phyloP scores from a whole-genome alignment of 2,888 invertebrate species.

The Hemaris fuciformis region DNA sequence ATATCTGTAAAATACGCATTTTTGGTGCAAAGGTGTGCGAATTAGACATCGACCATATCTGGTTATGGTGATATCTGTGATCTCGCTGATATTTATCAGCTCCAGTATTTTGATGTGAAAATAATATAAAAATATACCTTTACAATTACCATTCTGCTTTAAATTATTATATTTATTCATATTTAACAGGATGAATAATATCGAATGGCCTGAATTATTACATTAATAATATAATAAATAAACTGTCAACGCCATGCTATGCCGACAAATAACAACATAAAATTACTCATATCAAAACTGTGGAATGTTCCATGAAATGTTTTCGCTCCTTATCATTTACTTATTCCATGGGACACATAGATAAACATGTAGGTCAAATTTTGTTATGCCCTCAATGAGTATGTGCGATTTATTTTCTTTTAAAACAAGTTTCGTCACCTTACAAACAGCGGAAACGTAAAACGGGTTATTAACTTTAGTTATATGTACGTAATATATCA shows the following conservation, averaged over 20 bases:
- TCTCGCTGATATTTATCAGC: neutral
- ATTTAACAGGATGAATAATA: no score
- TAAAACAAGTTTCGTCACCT: neutral
- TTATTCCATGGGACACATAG: conserved; percentile 33
- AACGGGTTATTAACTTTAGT: neutral
- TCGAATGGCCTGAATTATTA: no score
- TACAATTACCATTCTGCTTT: no score
- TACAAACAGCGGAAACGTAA: neutral
- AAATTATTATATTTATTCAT: no score
- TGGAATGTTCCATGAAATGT: neutral
- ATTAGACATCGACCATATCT: neutral
- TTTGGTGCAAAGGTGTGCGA: neutral
- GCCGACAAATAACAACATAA: neutral
- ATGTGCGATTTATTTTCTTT: conserved; percentile 17
- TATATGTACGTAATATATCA: neutral
- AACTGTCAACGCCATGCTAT: neutral
- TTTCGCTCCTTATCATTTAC: conserved; percentile 13
- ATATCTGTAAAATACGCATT: neutral
- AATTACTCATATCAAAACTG: neutral
- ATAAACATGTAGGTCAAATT: conserved; percentile 49
- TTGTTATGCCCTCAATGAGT: conserved; percentile 36
- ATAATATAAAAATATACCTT: neutral
- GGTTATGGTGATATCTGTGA: neutral
- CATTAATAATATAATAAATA: no score
- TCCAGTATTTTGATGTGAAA: neutral